Percentiles rank a stretch among this genome's conserved stretches.
phyloP scores from a whole-genome alignment of 23 tunicate species.

The Trididemnum clinides region DNA sequence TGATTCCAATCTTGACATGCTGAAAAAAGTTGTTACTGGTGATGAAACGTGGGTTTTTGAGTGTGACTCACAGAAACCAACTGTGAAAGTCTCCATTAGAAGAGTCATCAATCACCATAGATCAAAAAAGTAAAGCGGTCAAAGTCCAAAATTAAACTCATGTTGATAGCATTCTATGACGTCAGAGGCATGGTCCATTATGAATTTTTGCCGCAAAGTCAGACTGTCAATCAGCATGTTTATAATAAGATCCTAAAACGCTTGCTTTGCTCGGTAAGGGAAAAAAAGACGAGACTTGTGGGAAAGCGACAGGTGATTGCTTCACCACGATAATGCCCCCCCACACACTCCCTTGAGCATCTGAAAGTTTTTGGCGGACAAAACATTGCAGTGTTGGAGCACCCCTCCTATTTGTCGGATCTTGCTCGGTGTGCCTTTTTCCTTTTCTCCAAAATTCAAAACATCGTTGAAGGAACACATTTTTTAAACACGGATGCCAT shows the following conservation, averaged over 20 bases:
- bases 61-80: not conserved
- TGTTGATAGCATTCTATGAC: conserved; percentile 5
- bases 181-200: conserved; percentile 10
- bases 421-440: not conserved
- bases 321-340: conserved; percentile 6
- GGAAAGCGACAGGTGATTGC: not conserved
- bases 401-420: not conserved
- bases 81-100: not conserved
- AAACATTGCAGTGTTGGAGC: not conserved
- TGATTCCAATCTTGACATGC: not conserved
- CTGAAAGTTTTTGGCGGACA: not conserved
- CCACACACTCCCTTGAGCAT: not conserved
- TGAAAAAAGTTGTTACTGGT: not conserved
- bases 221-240: conserved; percentile 13
- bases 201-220: not conserved
- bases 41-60: not conserved
- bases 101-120: not conserved
- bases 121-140: not conserved
- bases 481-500: conserved; percentile 2
- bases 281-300: conserved; percentile 8
- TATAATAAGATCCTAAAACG: conserved; percentile 15
- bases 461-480: not conserved
- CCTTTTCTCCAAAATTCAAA: not conserved
- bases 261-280: conserved; percentile 6
- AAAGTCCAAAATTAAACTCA: conserved; percentile 6